A percentile compares a stretch with the other conserved stretches of the same genome.
phyloP scores from a whole-genome alignment of 2,888 invertebrate genomes.

The Lottia scabra region DNA sequence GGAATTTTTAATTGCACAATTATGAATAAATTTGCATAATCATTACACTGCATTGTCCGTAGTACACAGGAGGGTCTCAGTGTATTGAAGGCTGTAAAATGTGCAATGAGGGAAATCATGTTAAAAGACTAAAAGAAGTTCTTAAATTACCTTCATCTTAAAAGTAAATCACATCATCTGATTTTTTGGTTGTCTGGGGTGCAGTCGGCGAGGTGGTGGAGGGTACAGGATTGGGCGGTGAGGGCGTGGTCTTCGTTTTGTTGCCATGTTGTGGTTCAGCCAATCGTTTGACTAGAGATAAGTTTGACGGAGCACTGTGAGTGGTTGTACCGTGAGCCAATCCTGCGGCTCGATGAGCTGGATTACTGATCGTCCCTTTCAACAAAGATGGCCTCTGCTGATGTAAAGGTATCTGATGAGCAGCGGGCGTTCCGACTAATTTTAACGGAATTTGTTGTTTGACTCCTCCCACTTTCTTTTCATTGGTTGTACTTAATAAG shows the following conservation, averaged over 20 bases:
- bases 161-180: slow-evolving; percentile 47
- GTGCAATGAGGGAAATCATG: no score
- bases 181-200: slow-evolving; percentile 4
- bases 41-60: no score
- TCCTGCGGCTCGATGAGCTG: slow-evolving; percentile 16
- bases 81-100: no score
- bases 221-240: slow-evolving; percentile 3
- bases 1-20: no score
- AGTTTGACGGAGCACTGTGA: slow-evolving; percentile 32
- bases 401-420: slow-evolving; percentile 11
- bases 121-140: not conserved
- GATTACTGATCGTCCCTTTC: slow-evolving; percentile 19
- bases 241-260: slow-evolving; percentile 27
- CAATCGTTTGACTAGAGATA: slow-evolving; percentile 51
- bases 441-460: slow-evolving; percentile 92
- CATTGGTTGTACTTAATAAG: slow-evolving; percentile 83
- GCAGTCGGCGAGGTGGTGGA: not conserved
- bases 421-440: slow-evolving; percentile 74
- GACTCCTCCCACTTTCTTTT: slow-evolving; percentile 77
- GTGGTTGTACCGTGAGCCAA: slow-evolving; percentile 21
- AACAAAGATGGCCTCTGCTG: not conserved
- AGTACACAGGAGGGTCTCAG: no score
- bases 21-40: no score
- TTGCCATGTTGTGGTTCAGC: slow-evolving; percentile 45
- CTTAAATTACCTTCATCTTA: slow-evolving; percentile 23